Evolutionary conservation across 2,113 vertebrate genomes (phyloP).

Genomic region (Myrmophylax atrothorax): DNA sequence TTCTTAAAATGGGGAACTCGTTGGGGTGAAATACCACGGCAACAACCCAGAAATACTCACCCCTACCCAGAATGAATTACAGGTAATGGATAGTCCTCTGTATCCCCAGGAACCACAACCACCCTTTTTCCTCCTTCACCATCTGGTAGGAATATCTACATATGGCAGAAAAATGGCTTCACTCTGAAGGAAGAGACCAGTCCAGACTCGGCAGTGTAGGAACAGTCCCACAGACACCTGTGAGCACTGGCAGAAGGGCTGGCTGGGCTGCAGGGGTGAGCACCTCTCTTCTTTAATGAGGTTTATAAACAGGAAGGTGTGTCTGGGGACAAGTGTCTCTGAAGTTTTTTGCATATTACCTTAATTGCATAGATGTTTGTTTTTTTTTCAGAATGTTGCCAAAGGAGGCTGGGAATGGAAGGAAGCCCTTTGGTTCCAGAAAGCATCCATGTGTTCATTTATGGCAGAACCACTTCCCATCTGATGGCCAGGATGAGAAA

Average conservation of each 20-base stretch:
- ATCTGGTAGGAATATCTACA: background rate
- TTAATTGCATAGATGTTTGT: background rate
- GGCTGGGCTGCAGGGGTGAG: background rate
- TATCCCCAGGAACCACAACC: background rate
- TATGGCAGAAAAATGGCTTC: accelerated
- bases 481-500: background rate
- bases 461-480: background rate
- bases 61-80: background rate
- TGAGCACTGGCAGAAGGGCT: background rate
- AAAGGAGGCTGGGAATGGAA: accelerated
- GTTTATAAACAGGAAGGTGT: background rate
- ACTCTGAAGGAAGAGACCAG: background rate
- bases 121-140: background rate
- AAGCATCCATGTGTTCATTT: background rate
- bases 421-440: background rate
- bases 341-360: background rate
- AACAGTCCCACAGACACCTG: background rate
- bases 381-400: background rate
- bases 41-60: slow-evolving; percentile 14
- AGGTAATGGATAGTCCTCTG: background rate
- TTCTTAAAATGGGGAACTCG: background rate
- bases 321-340: background rate
- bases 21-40: background rate
- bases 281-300: background rate
- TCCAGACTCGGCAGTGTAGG: accelerated